Evolutionary conservation across 2,113 vertebrate genomes (phyloP).

Genomic region (Cebidichthys violaceus): DNA sequence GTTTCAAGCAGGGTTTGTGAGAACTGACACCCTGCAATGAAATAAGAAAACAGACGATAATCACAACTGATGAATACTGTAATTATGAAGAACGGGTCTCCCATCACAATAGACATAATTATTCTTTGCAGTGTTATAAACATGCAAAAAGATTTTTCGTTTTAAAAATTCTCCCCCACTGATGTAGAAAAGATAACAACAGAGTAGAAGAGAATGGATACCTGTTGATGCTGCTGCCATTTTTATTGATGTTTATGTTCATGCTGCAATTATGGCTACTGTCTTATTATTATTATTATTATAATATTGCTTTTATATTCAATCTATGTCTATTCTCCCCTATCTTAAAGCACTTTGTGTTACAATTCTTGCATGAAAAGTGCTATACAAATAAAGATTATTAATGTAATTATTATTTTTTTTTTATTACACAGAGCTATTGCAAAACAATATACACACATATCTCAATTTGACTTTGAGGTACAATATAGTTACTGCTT

Average conservation of each 20-base stretch:
- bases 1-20: not conserved
- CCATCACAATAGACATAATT: not conserved
- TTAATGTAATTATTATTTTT: no score
- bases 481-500: no score
- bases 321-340: not conserved
- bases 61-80: not conserved
- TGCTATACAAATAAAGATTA: no score
- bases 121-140: not conserved
- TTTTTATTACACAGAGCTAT: no score
- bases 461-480: no score
- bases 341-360: no score
- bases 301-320: not conserved
- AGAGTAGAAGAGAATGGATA: not conserved
- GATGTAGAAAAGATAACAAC: not conserved
- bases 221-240: no score
- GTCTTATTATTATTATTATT: no score
- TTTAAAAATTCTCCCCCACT: not conserved
- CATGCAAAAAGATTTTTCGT: not conserved
- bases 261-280: not conserved
- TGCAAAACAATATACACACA: no score
- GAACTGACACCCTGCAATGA: not conserved
- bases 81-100: not conserved
- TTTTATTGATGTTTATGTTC: no score
- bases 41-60: not conserved
- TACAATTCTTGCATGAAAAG: no score